Evolutionary conservation across 2,113 vertebrate genomes (phyloP), one percentile per base, ranked within the genome.

Genomic region (Hippocampus guttulatus): DNA sequence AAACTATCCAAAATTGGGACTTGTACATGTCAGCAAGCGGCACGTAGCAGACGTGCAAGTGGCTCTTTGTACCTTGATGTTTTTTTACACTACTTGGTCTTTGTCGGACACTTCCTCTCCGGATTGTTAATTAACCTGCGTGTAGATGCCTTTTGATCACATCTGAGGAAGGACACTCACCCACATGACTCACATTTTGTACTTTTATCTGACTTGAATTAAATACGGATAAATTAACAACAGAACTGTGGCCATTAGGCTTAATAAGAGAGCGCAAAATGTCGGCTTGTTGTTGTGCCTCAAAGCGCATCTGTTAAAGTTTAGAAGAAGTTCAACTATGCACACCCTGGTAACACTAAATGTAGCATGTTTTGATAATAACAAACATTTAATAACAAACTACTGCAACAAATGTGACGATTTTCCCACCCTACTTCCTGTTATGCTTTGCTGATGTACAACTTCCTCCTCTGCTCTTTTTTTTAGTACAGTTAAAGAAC

Each of bases 71-170:
- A 12, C 64, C 45, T 65, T 15, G 8, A 25, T 23, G n/a, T 65
- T 47, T 75, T 38, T 30, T 38, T 82, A 30, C 63, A 66, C 11
- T 64, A 20, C 67, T 3, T 1, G 51, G 15, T 68, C 68, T 73
- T 75, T 76, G 67, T 69, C 40, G 20, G 51, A 20, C 2, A 2
- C 40, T 68, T 74, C 74, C 74, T 71, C 8, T 63, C 65, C n/a
- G 23, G 33, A 64, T 10, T 51, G 41, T 64, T 4, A 1, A 30
- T 49, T n/a, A 27, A 77, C 20, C 33, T 38, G 43, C 12, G 2
- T 14, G 43, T 12, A 43, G 3, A 23, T 49, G 40, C 30, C 5
- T 7, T 33, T 41, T 7, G 7, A 6, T 14, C 47, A 74, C 21
- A 63, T 60, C 65, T 68, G 47, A 47, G 9, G 8, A 2, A 11